Evolutionary conservation across 2,113 vertebrate genomes (phyloP), one percentile per base, ranked within the genome.

Genomic region (Nesospiza acunhae): DNA sequence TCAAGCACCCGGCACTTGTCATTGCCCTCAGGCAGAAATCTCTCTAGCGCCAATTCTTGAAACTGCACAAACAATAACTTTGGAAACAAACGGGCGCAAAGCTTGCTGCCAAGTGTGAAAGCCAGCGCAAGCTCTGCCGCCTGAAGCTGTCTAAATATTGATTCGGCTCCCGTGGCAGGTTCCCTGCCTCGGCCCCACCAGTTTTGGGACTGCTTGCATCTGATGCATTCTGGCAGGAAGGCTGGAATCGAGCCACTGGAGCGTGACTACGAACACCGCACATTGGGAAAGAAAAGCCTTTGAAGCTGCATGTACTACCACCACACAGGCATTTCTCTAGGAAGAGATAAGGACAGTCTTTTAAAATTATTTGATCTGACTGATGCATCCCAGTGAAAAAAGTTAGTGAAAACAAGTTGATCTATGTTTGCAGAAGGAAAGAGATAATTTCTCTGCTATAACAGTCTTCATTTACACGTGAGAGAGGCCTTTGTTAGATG

Each of bases 141-240:
- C 93, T 56, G 84, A 96, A 96, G 84, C 55, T 95, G 87, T 92
- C 95, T 84, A 90, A 96, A 91, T 90, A 96, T 70, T 95, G 91
- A 96, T 89, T 87, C 6, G 10, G 82, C 67, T 88, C 30, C 84
- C 6, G 0, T 42, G 58, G 76, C 10, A 8, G 73, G 90, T 94
- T 76, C 64, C 78, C 82, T 78, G 76, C 58, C 72, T 73, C 35
- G 50, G 52, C 59, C 68, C 37, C 85, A 66, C 64, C 80, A 89
- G 84, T 72, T 93, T 70, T 84, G 82, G 75, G 88, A 88, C 69
- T 0, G 41, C 62, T 59, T 3, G 6, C 39, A 44, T 90, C 50
- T 79, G 78, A 94, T 80, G 79, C 63, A 28, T 91, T 82, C 77
- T 93, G 91, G 89, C 78, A 96, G 77, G 49, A 91, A 58, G 86